Base-by-base conservation (phyloP, 2,113 vertebrate species). In the Panthera uncia region DNA sequence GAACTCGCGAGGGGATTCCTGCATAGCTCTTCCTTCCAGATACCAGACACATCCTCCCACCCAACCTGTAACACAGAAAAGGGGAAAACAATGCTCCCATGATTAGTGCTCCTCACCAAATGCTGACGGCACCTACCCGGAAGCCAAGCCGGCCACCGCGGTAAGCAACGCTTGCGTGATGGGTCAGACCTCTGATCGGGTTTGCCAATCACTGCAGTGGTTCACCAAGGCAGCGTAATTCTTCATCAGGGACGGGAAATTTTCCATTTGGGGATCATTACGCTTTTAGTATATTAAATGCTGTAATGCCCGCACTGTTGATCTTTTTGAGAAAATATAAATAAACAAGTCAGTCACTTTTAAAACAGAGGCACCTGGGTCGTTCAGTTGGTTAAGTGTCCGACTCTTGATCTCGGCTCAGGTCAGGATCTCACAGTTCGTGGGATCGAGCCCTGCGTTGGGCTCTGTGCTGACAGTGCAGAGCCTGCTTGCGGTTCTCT, bases 41-140 rank as follows among this genome's bases (percentile, higher is more conserved):
- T 97, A 98, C 97, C 98, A 99, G 87, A 99, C 79, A 65, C 98
- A 98, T 29, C 98, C 92, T 63, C 99, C 99, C 95, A 98, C 11
- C 89, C 99, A 97, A 97, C 99, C 99, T 99, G 83, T 0, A 96
- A 93, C 1, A 93, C 48, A 92, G 57, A 79, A 83, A 16, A 57
- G 84, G 18, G 9, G 27, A 25, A 45, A 69, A 31, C 33, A 38
- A 27, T 2, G 48, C 78, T 71, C 78, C 1, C 71, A 18, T 5
- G 8, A 65, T 33, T 0, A 81, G 4, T 38, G 16, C 19, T 10
- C 36, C 74, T 95, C 48, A 81, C 12, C 65, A 65, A 80, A 57
- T 8, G 13, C 74, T 63, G 16, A 66, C 5, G 15, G 14, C 0
- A 14, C n/a, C n/a, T 65, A 78, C 15, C 48, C n/a, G 38, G 63